Base-by-base conservation (phyloP, 2,888 invertebrate species). In the Aspidiotus rigidus region DNA sequence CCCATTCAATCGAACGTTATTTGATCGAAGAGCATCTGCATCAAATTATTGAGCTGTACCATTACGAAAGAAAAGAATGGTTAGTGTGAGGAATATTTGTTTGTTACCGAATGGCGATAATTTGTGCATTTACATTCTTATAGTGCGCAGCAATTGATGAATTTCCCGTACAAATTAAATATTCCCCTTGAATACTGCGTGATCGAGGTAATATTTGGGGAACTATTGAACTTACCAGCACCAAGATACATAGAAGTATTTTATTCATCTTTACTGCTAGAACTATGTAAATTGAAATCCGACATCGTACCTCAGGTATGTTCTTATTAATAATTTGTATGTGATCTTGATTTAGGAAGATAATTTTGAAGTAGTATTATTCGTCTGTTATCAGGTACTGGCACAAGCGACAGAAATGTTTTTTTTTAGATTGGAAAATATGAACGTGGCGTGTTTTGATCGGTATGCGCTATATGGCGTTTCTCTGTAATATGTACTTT, bases 401-500 rank as follows among this genome's bases (percentile, higher is more conserved):
- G 98, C 98, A 0, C 97, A 98, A 79, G 97, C 98, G 1, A 95
- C 97, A 0, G 98, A 99, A 80, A 90, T 99, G 76, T 80, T 99
- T 66, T 99, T 94, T 77, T 88, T 95, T 80, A 84, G 98, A 72
- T 89, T 98, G 76, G 96, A 98, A 77, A 87, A 90, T 0, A 98
- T 99, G 98, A 96, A 97, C 78, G 89, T 93, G 0, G 88, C 93
- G 2, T 94, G 96, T 77, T 92, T 98, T 79, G 98, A 99, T 79
- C 86, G 89, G 86, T 87, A 75, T 74, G 76, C 75, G 3, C 28
- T 10, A 39, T 11, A 59, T 56, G 15, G 2, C 2, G 17, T 16
- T 15, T 56, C 3, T 15, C n/a, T 56, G n/a, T 10, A 2, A 56
- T 7, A 56, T 1, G 3, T 5, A 7, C 7, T 1, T 56, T 56